Base-by-base conservation (phyloP, 2,888 invertebrate genomes). In the Orthosia gracilis region DNA sequence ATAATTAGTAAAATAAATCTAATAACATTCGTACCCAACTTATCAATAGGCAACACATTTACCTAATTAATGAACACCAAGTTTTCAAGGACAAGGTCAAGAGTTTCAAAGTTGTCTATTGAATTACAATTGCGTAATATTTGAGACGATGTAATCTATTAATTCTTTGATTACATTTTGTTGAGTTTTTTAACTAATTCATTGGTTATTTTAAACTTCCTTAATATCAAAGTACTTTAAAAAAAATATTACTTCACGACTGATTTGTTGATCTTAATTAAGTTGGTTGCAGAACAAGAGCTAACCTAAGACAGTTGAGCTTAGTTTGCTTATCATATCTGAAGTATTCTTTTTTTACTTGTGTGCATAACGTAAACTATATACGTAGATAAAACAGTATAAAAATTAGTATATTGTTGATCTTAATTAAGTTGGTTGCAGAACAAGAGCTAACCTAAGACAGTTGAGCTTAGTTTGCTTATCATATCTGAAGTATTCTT, bases 101-200 rank as follows among this genome's bases (percentile, higher is more conserved):
- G 47, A 65, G 73, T 78, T 83, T 78, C 74, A 74, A 80, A 83
- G 71, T 72, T 80, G 68, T 76, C 73, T 67, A 78, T 78, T 80
- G 73, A 88, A 87, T 87, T 72, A 82, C 68, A 85, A 81, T 85
- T 88, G 65, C 78, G 87, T 87, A 82, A 87, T 82, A 68, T 63
- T 62, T 78, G 70, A 78, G 78, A 69, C 75, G 76, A 58, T 73
- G 54, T 76, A 71, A 82, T 76, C 69, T 77, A 73, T 76, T 66
- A 76, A 74, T 64, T 76, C n/a, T 69, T 77, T 58, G 47, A 69
- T 70, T 54, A 67, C 54, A 57, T 40, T 40, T 49, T 62, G 65
- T 64, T 57, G 57, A 11, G 0, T 31, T 69, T 73, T 76, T 73
- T 80, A 15, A 73, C 69, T 31, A 40, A 45, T 45, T 58, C 15